Conservation (phyloP, 2,113 vertebrate species). For the Siniperca chuatsi region DNA sequence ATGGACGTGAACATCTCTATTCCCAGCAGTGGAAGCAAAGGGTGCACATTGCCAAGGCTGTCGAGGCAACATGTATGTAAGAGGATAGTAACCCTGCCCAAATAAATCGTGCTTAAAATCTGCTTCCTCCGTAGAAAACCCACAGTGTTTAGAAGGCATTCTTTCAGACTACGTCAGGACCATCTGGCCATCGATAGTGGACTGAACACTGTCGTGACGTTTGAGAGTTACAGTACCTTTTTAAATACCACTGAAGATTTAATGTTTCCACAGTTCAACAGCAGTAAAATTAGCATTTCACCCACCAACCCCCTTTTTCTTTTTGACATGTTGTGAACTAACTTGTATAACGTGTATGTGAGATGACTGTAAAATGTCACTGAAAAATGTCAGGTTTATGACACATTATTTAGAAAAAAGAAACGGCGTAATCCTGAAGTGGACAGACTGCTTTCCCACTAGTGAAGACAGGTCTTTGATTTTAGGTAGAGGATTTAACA, state of each 20-base stretch:
- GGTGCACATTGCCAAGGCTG: constrained; percentile 14
- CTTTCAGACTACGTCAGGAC: constrained; percentile 27
- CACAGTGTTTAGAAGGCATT: constrained; percentile 26
- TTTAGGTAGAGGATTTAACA: not conserved
- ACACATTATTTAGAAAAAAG: not conserved
- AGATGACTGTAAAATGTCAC: not conserved
- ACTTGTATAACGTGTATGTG: not conserved
- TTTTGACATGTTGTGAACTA: constrained; percentile 1
- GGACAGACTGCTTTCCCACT: not conserved
- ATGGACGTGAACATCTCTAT: constrained; percentile 50
- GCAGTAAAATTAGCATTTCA: constrained; percentile 8
- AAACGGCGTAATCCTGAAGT: not conserved
- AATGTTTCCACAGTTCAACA: not conserved
- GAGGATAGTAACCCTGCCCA: constrained; percentile 30
- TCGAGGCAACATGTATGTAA: constrained; percentile 15
- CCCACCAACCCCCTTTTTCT: not conserved
- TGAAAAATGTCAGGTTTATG: not conserved
- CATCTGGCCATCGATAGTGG: constrained; percentile 5
- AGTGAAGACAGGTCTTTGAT: not conserved
- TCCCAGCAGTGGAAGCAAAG: constrained; percentile 38
- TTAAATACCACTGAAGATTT: not conserved
- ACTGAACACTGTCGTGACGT: constrained; percentile 20
- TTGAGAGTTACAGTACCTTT: not conserved
- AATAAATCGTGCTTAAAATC: constrained; percentile 35
- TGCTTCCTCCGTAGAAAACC: constrained; percentile 28